Base-by-base conservation (phyloP, 1,140 invertebrate species). In the Camponotus pennsylvanicus region DNA sequence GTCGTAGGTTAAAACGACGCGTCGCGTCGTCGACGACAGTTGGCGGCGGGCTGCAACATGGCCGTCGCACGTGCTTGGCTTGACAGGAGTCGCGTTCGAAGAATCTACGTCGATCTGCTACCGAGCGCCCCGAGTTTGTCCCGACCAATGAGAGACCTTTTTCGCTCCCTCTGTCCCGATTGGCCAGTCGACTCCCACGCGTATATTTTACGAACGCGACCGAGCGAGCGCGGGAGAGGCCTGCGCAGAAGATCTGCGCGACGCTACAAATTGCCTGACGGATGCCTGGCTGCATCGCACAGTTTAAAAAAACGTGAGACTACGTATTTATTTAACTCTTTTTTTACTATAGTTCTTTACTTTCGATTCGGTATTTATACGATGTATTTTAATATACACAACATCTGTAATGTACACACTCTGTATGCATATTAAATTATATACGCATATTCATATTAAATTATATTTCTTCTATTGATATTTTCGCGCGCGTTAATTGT, bases 221-320 rank as follows among this genome's bases (percentile, higher is more conserved):
- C 11, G 45, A 27, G 73, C 34, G 32, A 13, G 15, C 8, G 52
- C 59, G 76, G 59, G 61, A 78, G 34, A 6, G 4, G 21, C 18
- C 49, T 70, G 78, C 66, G 67, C 49, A 27, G 21, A 71, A 82
- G 57, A 71, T 71, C 64, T 78, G 76, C 61, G 42, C 42, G 18
- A 21, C 13, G 15, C n/a, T 52, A 49, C 45, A 52, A 52, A 52
- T 49, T 49, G 2, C 45, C 7, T 7, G 3, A 15, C 11, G 42
- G 8, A 45, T 11, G 45, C 13, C 13, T 45, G 42, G 42, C 11
- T 49, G 45, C 7, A 8, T 42, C 40, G 40, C 7, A 15, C 3
- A 13, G 45, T 49, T 49, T 3, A 49, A 49, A 49, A 49, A 45
- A 11, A 11, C 8, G 9, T 27, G 27, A 27, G 42, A 15, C 13